phyloP scores from a whole-genome alignment of 2,113 vertebrate genomes.

The Ptychochromis oligacanthus region DNA sequence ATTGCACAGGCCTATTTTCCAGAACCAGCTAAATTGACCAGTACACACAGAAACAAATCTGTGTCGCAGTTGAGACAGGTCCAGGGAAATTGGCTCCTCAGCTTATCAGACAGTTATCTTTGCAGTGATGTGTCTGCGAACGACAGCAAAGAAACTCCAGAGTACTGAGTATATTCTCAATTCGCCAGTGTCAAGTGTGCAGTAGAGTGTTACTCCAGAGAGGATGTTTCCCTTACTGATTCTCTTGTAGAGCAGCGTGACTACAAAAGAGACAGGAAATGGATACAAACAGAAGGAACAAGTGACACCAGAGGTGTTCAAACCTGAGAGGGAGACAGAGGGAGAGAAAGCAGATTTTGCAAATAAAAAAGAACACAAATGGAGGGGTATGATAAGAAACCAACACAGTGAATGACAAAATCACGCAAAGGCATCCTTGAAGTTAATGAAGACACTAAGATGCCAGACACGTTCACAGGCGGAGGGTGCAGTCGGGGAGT shows the following conservation, averaged over 20 bases:
- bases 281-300: conserved; percentile 54
- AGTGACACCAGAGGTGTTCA: conserved; percentile 34
- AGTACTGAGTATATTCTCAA: conserved; percentile 35
- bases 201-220: conserved; percentile 48
- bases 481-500: conserved; percentile 49
- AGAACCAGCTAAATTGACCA: conserved; percentile 1
- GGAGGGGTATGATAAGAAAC: conserved; percentile 20
- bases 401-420: conserved; percentile 48
- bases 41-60: background rate
- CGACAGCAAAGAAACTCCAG: background rate
- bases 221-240: conserved; percentile 54
- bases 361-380: conserved; percentile 31
- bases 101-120: conserved; percentile 37
- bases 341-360: background rate
- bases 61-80: conserved; percentile 14
- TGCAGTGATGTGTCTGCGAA: conserved; percentile 10
- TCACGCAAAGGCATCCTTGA: conserved; percentile 48
- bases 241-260: conserved; percentile 45
- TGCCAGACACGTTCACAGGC: conserved; percentile 51
- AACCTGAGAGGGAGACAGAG: conserved; percentile 10
- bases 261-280: conserved; percentile 55
- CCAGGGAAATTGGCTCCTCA: conserved; percentile 25
- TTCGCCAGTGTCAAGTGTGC: conserved; percentile 53
- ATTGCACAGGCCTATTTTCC: conserved; percentile 8
- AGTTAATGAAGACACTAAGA: conserved; percentile 60